Percentiles rank a stretch among this genome's conserved stretches.
These are phyloP conservation scores for Acleris emargana DNA, from an alignment of 2,888 invertebrate genomes.

Conservation along the genomic window DNA sequence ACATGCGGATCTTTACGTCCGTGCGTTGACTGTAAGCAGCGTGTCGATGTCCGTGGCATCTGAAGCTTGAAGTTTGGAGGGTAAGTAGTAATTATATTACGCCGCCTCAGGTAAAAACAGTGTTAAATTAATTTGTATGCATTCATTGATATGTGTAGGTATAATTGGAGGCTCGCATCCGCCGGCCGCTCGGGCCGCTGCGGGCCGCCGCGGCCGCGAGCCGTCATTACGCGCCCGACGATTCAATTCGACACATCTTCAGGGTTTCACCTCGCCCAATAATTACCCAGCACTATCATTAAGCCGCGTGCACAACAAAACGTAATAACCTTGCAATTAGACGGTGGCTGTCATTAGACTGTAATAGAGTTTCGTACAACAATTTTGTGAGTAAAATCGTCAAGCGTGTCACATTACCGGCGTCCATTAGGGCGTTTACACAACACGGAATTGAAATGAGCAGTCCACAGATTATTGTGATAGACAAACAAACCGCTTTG, in stretches of 20 bases:
- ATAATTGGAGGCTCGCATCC: slow-evolving; percentile 58
- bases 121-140: slow-evolving; percentile 71
- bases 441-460: slow-evolving; percentile 82
- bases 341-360: slow-evolving; percentile 80
- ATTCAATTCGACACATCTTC: slow-evolving; percentile 82
- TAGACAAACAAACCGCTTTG: slow-evolving; percentile 80
- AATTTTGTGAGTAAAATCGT: slow-evolving; percentile 83
- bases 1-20: slow-evolving; percentile 24
- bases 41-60: slow-evolving; percentile 10
- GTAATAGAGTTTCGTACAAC: slow-evolving; percentile 83
- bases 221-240: slow-evolving; percentile 64
- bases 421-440: slow-evolving; percentile 82
- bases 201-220: slow-evolving; percentile 46
- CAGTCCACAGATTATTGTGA: slow-evolving; percentile 82
- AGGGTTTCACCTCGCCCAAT: slow-evolving; percentile 80
- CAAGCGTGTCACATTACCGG: slow-evolving; percentile 84
- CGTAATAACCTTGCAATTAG: slow-evolving; percentile 82
- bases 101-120: slow-evolving; percentile 57
- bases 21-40: slow-evolving; percentile 13
- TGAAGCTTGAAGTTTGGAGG: slow-evolving; percentile 23
- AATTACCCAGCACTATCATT: slow-evolving; percentile 77
- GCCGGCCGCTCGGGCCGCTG: slow-evolving; percentile 41
- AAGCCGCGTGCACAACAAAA: slow-evolving; percentile 77
- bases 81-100: slow-evolving; percentile 47
- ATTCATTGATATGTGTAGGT: slow-evolving; percentile 53